Evolutionary conservation across 2,113 vertebrate species (phyloP).

Genomic region (Pygoscelis antarcticus): DNA sequence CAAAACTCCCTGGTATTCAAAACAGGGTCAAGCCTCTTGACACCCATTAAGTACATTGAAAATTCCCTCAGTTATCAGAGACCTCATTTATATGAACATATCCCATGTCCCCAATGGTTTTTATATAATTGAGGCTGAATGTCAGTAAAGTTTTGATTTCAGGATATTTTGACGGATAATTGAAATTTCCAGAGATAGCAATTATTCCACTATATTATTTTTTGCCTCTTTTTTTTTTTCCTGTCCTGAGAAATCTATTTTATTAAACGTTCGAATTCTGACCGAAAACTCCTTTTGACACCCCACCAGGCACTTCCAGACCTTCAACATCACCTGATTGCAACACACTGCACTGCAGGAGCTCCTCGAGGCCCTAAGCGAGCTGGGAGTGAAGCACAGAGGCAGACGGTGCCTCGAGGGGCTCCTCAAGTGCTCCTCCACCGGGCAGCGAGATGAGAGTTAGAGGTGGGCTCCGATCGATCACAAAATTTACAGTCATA

Average conservation of each 20-base stretch:
- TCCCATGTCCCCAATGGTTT: slow-evolving; percentile 35
- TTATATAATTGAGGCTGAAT: slow-evolving; percentile 56
- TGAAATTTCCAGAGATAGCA: slow-evolving; percentile 49
- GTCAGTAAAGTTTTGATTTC: slow-evolving; percentile 56
- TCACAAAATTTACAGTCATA: not conserved
- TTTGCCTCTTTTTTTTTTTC: not conserved
- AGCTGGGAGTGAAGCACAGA: not conserved
- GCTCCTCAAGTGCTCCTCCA: not conserved
- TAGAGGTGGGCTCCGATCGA: not conserved
- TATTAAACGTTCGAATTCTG: not conserved
- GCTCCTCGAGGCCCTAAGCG: fast-evolving
- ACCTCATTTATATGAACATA: slow-evolving; percentile 59
- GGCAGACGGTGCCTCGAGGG: not conserved
- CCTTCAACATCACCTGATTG: not conserved
- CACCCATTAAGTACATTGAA: slow-evolving; percentile 57
- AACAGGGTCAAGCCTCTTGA: slow-evolving; percentile 67
- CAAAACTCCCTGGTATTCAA: slow-evolving; percentile 50
- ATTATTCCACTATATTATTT: slow-evolving; percentile 11
- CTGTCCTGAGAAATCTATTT: not conserved
- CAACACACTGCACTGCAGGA: not conserved
- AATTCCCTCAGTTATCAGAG: slow-evolving; percentile 60
- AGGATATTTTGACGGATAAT: slow-evolving; percentile 62
- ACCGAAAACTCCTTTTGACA: not conserved
- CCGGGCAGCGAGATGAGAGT: not conserved
- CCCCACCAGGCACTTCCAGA: not conserved